These are phyloP conservation scores for Ctenodactylus gundi DNA, from an alignment of 2,113 vertebrate genomes.

Conservation along the genomic window DNA sequence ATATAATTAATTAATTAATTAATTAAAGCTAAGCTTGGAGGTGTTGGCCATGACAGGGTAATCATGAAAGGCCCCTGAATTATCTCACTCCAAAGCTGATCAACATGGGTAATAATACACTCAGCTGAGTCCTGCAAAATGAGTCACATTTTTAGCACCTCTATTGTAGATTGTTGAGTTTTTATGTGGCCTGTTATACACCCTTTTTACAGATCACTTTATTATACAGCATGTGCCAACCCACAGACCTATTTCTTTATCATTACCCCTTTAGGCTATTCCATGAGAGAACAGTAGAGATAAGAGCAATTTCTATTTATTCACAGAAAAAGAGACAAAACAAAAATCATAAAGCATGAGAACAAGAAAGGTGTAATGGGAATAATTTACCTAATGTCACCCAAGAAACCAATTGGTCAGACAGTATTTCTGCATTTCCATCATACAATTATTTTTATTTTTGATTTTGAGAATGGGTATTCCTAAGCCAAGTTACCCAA, in stretches of 20 bases:
- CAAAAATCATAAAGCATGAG: neutral
- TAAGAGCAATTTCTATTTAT: neutral
- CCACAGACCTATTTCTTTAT: neutral
- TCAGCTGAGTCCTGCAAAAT: neutral
- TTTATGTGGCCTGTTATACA: neutral
- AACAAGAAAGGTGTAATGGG: neutral
- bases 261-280: neutral
- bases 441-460: neutral
- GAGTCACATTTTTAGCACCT: neutral
- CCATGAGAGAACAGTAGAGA: neutral
- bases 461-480: no score
- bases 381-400: neutral
- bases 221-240: neutral
- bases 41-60: neutral
- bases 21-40: neutral
- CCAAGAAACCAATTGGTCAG: neutral
- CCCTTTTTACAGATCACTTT: neutral
- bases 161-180: neutral
- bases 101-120: neutral
- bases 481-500: no score
- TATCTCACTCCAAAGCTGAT: neutral
- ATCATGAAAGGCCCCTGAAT: neutral
- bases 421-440: neutral
- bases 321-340: neutral
- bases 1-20: no score